Conservation (phyloP, 2,113 vertebrate species). For the Ptychochromis oligacanthus region DNA sequence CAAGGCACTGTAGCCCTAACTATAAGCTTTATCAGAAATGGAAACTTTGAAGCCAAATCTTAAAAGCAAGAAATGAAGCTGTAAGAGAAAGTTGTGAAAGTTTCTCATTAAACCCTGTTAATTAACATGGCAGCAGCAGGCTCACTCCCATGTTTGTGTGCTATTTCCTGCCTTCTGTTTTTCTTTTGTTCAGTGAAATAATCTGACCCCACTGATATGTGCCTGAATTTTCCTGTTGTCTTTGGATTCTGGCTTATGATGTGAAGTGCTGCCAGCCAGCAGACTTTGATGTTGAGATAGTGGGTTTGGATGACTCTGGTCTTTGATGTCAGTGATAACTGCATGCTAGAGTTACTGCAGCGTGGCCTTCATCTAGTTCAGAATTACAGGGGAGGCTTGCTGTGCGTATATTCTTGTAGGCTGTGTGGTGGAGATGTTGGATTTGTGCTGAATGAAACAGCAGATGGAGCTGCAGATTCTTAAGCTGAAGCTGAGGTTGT, state of each 20-base stretch:
- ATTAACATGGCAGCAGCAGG: not conserved
- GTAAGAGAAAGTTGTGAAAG: not conserved
- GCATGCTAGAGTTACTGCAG: not conserved
- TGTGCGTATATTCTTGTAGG: not conserved
- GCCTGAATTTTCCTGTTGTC: not conserved
- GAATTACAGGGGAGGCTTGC: not conserved
- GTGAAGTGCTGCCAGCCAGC: not conserved
- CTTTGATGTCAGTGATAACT: not conserved
- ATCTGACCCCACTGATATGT: not conserved
- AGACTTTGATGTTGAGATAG: not conserved
- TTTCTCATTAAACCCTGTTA: not conserved
- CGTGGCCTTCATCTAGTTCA: not conserved
- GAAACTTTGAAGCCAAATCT: too few species aligned
- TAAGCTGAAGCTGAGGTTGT: not conserved
- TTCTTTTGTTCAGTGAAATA: not conserved
- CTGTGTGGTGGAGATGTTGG: not conserved
- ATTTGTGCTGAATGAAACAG: conserved; percentile 32
- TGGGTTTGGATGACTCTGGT: not conserved
- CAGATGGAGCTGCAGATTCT: conserved; percentile 62
- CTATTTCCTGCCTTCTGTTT: not conserved
- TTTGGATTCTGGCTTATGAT: not conserved
- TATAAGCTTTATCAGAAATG: too few species aligned
- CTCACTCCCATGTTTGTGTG: not conserved
- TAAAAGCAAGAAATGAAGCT: not conserved
- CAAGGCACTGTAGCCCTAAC: too few species aligned